phyloP scores from a whole-genome alignment of 92 coral and sea anemone species.

The Bergia puertoricense region DNA sequence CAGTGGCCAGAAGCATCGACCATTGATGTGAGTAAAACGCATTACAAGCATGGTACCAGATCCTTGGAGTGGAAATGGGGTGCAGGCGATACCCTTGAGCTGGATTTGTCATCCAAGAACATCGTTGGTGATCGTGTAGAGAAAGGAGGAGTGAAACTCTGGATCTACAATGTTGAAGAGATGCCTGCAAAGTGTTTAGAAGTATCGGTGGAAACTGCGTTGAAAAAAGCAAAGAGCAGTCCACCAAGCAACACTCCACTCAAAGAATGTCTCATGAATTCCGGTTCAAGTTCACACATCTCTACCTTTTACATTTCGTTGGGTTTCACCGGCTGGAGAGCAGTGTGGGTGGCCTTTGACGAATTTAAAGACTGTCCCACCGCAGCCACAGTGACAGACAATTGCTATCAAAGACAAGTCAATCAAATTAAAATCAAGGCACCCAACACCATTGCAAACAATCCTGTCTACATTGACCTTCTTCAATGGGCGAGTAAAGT shows the following conservation, averaged over 20 bases:
- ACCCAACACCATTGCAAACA: constrained; percentile 13
- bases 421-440: background rate
- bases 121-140: background rate
- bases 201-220: no score
- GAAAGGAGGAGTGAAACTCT: background rate
- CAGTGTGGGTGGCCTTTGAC: constrained; percentile 28
- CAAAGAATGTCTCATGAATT: no score
- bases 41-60: background rate
- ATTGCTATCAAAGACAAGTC: background rate
- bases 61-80: background rate
- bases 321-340: constrained; percentile 49
- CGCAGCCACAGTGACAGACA: background rate
- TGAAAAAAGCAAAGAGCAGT: no score
- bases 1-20: background rate
- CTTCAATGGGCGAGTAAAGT: constrained; percentile 30
- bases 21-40: background rate
- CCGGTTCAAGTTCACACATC: background rate
- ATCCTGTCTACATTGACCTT: constrained; percentile 53
- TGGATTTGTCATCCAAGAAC: background rate
- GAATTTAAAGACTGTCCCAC: background rate
- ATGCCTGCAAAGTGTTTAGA: background rate
- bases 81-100: background rate
- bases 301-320: constrained; percentile 31
- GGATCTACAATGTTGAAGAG: background rate
- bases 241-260: no score